Evolutionary conservation across 2,113 vertebrate species (phyloP).

Genomic region (Gymnogyps californianus): DNA sequence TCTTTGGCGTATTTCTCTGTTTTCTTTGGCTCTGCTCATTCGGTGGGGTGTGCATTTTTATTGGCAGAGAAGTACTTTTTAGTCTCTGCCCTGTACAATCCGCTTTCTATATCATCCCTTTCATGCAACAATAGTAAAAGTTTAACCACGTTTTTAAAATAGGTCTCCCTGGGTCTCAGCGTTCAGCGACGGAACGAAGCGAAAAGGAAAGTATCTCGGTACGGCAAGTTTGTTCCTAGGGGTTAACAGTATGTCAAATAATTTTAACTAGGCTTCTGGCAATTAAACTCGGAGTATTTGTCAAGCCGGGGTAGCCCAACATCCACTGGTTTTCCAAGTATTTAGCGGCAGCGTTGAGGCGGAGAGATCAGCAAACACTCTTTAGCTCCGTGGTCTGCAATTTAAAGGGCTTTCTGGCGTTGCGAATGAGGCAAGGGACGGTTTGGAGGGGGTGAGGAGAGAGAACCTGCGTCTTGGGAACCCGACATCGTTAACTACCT

Average conservation of each 20-base stretch:
- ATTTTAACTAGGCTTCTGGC: constrained; percentile 56
- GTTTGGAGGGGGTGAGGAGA: not conserved
- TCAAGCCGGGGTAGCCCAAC: constrained; percentile 17
- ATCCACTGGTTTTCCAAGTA: constrained; percentile 36
- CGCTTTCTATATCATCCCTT: constrained; percentile 58
- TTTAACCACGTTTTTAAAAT: constrained; percentile 39
- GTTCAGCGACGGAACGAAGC: not conserved
- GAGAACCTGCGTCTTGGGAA: constrained; percentile 52
- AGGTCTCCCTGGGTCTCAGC: constrained; percentile 21
- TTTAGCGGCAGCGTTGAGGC: not conserved
- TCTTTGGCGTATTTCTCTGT: constrained; percentile 46
- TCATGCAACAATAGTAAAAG: constrained; percentile 55
- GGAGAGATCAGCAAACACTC: not conserved
- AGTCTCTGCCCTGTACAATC: constrained; percentile 44
- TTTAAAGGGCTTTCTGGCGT: constrained; percentile 4
- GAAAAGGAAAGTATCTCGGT: constrained; percentile 13
- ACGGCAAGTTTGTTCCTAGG: constrained; percentile 11
- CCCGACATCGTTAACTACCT: constrained; percentile 34
- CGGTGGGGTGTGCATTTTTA: constrained; percentile 49
- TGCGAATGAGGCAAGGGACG: not conserved
- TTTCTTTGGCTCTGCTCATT: constrained; percentile 37
- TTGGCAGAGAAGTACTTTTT: constrained; percentile 44
- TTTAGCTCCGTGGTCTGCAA: not conserved
- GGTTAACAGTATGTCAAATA: constrained; percentile 56
- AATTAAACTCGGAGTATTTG: constrained; percentile 24